phyloP scores from a whole-genome alignment of 2,888 invertebrate species.

The Diaprepes abbreviatus region DNA sequence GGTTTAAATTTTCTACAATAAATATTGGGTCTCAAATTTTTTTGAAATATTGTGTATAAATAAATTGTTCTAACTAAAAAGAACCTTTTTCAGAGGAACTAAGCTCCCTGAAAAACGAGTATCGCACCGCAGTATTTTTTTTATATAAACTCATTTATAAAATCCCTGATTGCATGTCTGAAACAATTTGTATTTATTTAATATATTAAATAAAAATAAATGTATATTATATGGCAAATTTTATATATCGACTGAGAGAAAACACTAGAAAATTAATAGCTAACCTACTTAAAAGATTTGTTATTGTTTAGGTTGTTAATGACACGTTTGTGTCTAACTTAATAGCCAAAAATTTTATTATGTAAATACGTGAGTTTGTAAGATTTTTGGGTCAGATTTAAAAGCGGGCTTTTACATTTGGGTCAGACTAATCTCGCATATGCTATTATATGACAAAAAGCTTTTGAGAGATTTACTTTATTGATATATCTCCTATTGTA shows the following conservation, averaged over 20 bases:
- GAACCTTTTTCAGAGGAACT: too few species aligned
- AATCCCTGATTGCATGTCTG: too few species aligned
- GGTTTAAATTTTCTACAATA: too few species aligned
- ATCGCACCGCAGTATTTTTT: too few species aligned
- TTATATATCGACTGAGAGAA: neutral
- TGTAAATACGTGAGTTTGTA: constrained; percentile 28
- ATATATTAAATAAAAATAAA: neutral
- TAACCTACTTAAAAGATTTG: constrained; percentile 31
- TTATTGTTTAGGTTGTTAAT: constrained; percentile 21
- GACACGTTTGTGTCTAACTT: constrained; percentile 12
- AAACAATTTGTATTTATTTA: neutral
- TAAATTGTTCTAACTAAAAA: too few species aligned
- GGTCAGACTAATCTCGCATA: constrained; percentile 24
- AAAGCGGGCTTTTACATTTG: constrained; percentile 12
- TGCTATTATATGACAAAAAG: constrained; percentile 7
- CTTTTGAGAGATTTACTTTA: constrained; percentile 23
- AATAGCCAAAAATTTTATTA: constrained; percentile 28
- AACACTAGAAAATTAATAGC: constrained; percentile 22
- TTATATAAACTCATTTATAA: too few species aligned
- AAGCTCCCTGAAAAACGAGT: too few species aligned
- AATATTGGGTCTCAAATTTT: too few species aligned
- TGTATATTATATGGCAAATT: neutral
- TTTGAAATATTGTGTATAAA: too few species aligned
- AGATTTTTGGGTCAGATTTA: constrained; percentile 38
- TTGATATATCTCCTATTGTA: constrained; percentile 26